A percentile compares a stretch with the other conserved stretches of the same genome.
These are phyloP conservation scores for Vulpes vulpes DNA, from an alignment of 2,113 vertebrate species.

Conservation along the genomic window DNA sequence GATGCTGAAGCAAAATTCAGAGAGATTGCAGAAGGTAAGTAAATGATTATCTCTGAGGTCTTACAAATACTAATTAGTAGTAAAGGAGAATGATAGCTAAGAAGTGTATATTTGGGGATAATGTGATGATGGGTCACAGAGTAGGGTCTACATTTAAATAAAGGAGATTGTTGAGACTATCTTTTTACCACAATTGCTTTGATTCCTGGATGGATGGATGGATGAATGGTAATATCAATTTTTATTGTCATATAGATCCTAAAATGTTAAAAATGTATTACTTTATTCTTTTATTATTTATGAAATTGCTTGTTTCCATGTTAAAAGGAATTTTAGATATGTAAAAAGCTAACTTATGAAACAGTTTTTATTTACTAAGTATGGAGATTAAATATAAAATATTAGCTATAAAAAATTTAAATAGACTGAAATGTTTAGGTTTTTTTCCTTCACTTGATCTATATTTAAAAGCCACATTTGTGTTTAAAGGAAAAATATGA, in stretches of 20 bases:
- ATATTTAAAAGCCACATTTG: neutral
- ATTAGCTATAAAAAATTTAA: neutral
- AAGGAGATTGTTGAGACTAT: neutral
- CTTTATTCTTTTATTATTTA: neutral
- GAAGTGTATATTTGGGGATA: neutral
- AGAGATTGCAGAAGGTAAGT: conserved; percentile 97
- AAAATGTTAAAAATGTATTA: conserved; percentile 50
- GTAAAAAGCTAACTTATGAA: conserved; percentile 13
- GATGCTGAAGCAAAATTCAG: conserved; percentile 96
- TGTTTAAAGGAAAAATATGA: conserved; percentile 39
- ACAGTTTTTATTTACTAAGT: conserved; percentile 46
- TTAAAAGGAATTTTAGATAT: neutral
- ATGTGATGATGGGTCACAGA: neutral
- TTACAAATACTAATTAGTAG: neutral
- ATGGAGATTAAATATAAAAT: neutral
- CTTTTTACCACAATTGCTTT: neutral
- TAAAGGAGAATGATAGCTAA: neutral
- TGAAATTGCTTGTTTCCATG: neutral
- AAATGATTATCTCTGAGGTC: neutral
- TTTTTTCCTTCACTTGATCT: neutral
- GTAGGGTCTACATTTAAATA: neutral
- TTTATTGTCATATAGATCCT: neutral
- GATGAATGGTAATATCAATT: neutral
- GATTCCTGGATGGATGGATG: neutral
- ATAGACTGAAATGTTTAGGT: neutral